These are phyloP conservation scores for Exephanes ischioxanthus DNA, from an alignment of 2,888 invertebrate genomes.

Conservation along the genomic window DNA sequence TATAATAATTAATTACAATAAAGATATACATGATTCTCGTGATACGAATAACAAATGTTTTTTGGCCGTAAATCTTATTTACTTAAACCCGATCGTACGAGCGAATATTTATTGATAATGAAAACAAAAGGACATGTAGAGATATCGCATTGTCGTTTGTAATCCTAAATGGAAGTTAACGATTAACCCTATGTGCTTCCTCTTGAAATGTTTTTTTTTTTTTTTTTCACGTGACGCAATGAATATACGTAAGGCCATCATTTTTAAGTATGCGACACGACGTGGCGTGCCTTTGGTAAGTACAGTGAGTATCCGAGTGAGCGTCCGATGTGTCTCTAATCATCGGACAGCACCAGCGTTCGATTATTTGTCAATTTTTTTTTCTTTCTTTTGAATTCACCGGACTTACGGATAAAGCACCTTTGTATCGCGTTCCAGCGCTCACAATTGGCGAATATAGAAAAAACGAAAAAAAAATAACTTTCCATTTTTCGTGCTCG, in stretches of 20 bases:
- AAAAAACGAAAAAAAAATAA: slow-evolving; percentile 30
- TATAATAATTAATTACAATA: slow-evolving; percentile 53
- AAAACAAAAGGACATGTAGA: slow-evolving; percentile 10
- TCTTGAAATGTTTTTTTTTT: neutral
- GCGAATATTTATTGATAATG: neutral
- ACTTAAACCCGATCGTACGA: neutral
- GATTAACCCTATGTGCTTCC: slow-evolving; percentile 16
- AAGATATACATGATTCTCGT: slow-evolving; percentile 59
- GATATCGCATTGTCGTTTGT: slow-evolving; percentile 18
- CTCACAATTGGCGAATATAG: slow-evolving; percentile 27
- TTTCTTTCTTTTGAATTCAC: neutral
- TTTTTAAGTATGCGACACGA: slow-evolving; percentile 38
- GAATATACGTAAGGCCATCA: slow-evolving; percentile 30
- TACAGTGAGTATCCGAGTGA: slow-evolving; percentile 28
- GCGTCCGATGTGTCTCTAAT: slow-evolving; percentile 13
- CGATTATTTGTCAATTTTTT: neutral
- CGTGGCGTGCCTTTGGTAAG: slow-evolving; percentile 42
- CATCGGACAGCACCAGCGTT: slow-evolving; percentile 12
- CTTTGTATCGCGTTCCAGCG: slow-evolving; percentile 39
- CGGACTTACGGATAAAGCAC: slow-evolving; percentile 1
- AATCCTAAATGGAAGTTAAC: slow-evolving; percentile 13
- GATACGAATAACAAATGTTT: slow-evolving; percentile 35
- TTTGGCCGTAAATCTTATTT: slow-evolving; percentile 8
- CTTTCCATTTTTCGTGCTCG: slow-evolving; percentile 2
- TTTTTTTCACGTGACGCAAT: slow-evolving; percentile 4